These are phyloP conservation scores for Lerema accius DNA, from an alignment of 1,140 invertebrate genomes.

Conservation along the genomic window DNA sequence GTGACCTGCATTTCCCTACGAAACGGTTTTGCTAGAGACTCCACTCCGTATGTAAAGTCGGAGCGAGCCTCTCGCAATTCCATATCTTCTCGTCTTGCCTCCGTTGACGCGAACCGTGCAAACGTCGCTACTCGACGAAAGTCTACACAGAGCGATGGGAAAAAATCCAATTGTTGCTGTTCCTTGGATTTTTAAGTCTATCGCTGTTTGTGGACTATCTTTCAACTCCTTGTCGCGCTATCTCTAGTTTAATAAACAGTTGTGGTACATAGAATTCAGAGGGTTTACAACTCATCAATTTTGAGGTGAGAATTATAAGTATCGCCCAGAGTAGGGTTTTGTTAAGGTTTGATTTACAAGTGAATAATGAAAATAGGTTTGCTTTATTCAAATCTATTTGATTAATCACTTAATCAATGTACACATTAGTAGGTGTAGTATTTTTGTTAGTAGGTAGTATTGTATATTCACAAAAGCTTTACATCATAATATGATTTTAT, in stretches of 20 bases:
- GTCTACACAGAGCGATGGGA: constrained; percentile 73
- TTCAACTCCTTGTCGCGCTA: constrained; percentile 47
- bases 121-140: constrained; percentile 48
- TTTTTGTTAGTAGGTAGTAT: too few species aligned
- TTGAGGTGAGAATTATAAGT: constrained; percentile 22
- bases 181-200: constrained; percentile 74
- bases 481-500: too few species aligned
- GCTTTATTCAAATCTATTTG: too few species aligned
- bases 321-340: background rate
- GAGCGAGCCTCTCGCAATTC: constrained; percentile 62
- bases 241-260: constrained; percentile 18
- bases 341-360: background rate
- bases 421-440: too few species aligned
- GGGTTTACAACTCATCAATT: constrained; percentile 4
- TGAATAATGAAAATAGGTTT: too few species aligned
- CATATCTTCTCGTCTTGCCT: constrained; percentile 46
- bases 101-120: constrained; percentile 40
- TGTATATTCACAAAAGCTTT: too few species aligned
- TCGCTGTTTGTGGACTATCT: constrained; percentile 76
- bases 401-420: too few species aligned
- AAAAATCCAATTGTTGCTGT: constrained; percentile 71
- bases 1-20: constrained; percentile 16
- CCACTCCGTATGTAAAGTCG: constrained; percentile 57
- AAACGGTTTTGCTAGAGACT: constrained; percentile 61
- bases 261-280: constrained; percentile 12